Percentiles rank a stretch among this genome's conserved stretches.
Conservation (phyloP, 2,888 invertebrate genomes). For the Chaetoderma sp. region DNA sequence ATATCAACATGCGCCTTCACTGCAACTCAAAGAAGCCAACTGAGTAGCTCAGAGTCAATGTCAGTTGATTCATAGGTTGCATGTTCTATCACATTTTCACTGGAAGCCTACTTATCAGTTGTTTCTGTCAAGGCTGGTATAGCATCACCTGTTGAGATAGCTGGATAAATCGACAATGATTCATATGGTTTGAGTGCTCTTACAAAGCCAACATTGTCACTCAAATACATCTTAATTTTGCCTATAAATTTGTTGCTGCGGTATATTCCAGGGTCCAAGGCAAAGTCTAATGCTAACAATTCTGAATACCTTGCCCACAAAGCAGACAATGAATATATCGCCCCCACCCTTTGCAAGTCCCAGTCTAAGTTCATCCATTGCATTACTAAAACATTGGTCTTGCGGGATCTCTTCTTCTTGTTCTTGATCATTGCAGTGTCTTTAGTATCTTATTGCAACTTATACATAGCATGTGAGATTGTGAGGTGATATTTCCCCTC, state of each 20-base stretch:
- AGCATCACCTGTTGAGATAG: not conserved
- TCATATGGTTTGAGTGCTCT: not conserved
- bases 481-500: no score
- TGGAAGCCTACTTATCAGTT: not conserved
- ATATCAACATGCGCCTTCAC: not conserved
- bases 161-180: not conserved
- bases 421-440: no score
- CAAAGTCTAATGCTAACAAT: not conserved
- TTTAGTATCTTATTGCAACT: no score
- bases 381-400: no score
- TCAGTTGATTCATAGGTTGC: not conserved
- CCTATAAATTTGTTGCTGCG: not conserved
- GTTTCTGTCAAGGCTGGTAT: not conserved
- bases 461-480: no score
- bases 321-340: not conserved
- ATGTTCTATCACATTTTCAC: not conserved
- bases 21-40: not conserved
- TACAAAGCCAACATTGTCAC: not conserved
- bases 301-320: not conserved
- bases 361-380: no score
- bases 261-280: not conserved
- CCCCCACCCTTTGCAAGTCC: no score
- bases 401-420: no score
- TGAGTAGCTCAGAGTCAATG: not conserved
- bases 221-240: no score